Evolutionary conservation across 2,888 invertebrate genomes (phyloP), one percentile per base, ranked within the genome.

Genomic region (Anoncus sp.): DNA sequence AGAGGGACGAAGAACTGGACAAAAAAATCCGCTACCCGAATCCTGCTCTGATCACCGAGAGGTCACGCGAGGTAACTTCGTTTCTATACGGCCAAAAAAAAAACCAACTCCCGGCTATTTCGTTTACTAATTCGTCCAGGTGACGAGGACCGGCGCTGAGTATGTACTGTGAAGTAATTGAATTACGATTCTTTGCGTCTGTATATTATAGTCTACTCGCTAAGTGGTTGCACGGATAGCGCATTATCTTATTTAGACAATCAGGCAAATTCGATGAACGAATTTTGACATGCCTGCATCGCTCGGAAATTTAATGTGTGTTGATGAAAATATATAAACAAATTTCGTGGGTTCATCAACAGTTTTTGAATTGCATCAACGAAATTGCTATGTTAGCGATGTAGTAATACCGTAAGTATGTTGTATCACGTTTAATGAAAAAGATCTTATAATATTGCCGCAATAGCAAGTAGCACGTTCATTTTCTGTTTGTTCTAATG

Each of bases 11-110:
- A 43, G 16, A 66, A 59, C 40, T 57, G 73, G 69, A 12, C 43
- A 47, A 75, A 75, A 81, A 80, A 77, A 80, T 80, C 77, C 74
- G 49, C 20, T 66, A 12, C 69, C 83, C 82, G 83, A 84, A 83
- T 84, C 79, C 67, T 35, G 49, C 81, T 84, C 82, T 80, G 85
- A 84, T 87, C 85, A 85, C 82, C 79, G 80, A 43, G 70, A 70
- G 83, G 85, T 86, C 85, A 79, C 81, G 79, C 81, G 79, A 74
- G 74, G 75, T 84, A 83, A 85, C 81, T 82, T 82, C 62, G 70
- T 84, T 85, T 77, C 55, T 71, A 47, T 22, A 24, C 38, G 2
- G 20, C 14, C 10, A 38, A 51, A 49, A 63, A 45, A 59, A 63
- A 27, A 20, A 38, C 1, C 3, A 69, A 69, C 38, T 38, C 22